Percentiles rank a stretch among this genome's conserved stretches.
Conservation (phyloP, 1,140 invertebrate genomes). For the Venturia canescens region DNA sequence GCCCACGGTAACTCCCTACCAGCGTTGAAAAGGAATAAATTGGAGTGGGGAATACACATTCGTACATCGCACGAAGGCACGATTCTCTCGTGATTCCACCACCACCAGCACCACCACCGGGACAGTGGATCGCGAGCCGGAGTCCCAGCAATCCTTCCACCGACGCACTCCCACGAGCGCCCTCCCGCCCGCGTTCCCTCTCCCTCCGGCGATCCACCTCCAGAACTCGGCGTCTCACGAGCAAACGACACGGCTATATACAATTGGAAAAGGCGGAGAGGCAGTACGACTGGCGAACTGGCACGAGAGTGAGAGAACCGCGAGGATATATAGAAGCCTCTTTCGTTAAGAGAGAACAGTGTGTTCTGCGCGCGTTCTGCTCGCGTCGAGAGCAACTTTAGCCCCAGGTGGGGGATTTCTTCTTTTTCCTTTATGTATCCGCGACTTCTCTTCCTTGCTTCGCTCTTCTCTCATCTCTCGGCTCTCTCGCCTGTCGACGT, state of each 20-base stretch:
- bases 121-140: conserved; percentile 1
- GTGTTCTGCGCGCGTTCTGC: conserved; percentile 42
- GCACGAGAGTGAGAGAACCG: conserved; percentile 33
- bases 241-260: conserved; percentile 56
- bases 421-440: conserved; percentile 68
- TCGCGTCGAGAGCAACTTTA: conserved; percentile 22
- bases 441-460: conserved; percentile 65
- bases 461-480: conserved; percentile 52
- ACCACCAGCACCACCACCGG: conserved; percentile 45
- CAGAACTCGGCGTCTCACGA: conserved; percentile 52
- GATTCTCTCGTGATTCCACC: conserved; percentile 52
- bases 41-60: conserved; percentile 51
- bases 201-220: conserved; percentile 47
- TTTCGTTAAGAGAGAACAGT: conserved; percentile 62
- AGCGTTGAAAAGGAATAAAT: conserved; percentile 21
- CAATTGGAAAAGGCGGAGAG: conserved; percentile 61
- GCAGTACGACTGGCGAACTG: conserved; percentile 41
- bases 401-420: conserved; percentile 69
- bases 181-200: conserved; percentile 48
- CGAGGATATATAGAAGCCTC: conserved; percentile 59
- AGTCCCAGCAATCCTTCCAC: conserved; percentile 54
- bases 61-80: conserved; percentile 25
- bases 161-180: conserved; percentile 56
- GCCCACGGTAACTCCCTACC: conserved; percentile 64
- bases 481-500: conserved; percentile 47